Evolutionary conservation across 2,113 vertebrate species (phyloP), one percentile per base, ranked within the genome.

Genomic region (Xiphorhynchus elegans): DNA sequence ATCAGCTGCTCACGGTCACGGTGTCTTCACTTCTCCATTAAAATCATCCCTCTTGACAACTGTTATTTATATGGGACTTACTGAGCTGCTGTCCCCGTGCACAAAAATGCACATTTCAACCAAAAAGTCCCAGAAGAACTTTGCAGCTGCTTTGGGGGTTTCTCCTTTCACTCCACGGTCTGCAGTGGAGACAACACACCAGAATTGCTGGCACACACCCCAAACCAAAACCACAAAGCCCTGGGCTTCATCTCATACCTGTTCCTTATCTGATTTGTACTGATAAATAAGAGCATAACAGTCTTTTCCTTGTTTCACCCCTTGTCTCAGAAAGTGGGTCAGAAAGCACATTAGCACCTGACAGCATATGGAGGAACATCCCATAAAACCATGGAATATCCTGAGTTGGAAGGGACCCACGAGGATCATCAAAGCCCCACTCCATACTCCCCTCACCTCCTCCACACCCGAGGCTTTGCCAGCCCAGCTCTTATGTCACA

Each of bases 181-280:
- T 26, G 10, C 15, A 11, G n/a, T 9, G 35, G 8, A 73, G n/a
- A 16, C 12, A 55, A 59, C 0, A 1, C 35, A 17, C n/a, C 35
- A 35, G 39, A 33, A 25, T 4, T 35, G 23, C 17, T 58, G 67
- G 21, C n/a, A 33, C 16, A 12, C 7, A 11, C 26, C 52, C 46
- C 4, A 58, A 46, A 2, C 37, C 13, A 2, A 40, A 66, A 42
- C 0, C 42, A 17, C 52, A 72, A 35, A 70, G 31, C 58, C 53
- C 24, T 4, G 11, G 20, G n/a, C 59, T 74, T 60, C 49, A 11
- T 50, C 50, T 79, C 28, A 18, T 17, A 28, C 14, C 59, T 42
- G 35, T 25, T 67, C 21, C 17, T 70, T 31, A 31, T 42, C 59
- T 50, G 75, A 26, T 35, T 44, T 40, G 29, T 47, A 21, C 37